Percentiles rank a stretch among this genome's conserved stretches.
phyloP scores from a whole-genome alignment of 2,797 vertebrate species.

The Myotis vivesi region DNA sequence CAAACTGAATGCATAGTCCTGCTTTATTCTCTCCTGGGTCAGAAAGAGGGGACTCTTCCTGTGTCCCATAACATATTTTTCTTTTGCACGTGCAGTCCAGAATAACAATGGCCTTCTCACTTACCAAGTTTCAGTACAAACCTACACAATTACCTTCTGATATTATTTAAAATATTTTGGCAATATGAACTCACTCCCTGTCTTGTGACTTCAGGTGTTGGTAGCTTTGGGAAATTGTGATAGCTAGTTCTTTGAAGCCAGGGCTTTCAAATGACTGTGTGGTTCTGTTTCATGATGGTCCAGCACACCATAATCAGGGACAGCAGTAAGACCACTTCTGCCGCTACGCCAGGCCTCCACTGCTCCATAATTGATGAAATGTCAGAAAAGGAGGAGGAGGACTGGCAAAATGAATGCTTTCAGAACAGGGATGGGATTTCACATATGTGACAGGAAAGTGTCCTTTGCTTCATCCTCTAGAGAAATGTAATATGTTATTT shows the following conservation, averaged over 20 bases:
- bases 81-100: constrained; percentile 46
- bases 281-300: constrained; percentile 12
- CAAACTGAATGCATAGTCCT: constrained; percentile 70
- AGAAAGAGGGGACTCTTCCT: constrained; percentile 59
- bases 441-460: background rate
- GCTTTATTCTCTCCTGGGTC: constrained; percentile 65
- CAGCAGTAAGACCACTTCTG: background rate
- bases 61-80: constrained; percentile 19
- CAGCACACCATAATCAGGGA: background rate
- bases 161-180: constrained; percentile 61
- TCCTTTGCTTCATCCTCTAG: background rate
- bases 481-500: background rate
- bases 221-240: constrained; percentile 46
- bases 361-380: constrained; percentile 64
- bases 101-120: constrained; percentile 69
- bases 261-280: constrained; percentile 20
- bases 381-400: background rate
- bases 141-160: constrained; percentile 52
- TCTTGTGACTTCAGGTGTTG: constrained; percentile 13
- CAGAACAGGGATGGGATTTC: constrained; percentile 15
- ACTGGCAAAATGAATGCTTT: constrained; percentile 40
- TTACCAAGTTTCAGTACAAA: constrained; percentile 43
- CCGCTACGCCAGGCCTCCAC: background rate
- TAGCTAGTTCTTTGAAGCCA: background rate
- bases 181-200: constrained; percentile 4